A percentile compares a stretch with the other conserved stretches of the same genome.
Conservation (phyloP, 2,113 vertebrate species). For the Callipepla californica region DNA sequence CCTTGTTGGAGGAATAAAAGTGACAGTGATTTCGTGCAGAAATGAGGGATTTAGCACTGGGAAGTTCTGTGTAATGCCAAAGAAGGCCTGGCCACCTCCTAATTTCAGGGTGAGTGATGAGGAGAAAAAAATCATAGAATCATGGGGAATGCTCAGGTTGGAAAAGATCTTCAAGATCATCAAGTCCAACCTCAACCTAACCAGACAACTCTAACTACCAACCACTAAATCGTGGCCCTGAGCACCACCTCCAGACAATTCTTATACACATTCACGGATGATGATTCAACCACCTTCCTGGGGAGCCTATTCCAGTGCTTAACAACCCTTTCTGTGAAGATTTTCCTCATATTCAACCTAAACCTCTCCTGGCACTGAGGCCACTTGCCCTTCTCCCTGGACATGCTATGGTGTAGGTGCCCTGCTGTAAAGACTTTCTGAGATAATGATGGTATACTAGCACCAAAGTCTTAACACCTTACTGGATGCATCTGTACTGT, state of each 20-base stretch:
- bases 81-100: slow-evolving; percentile 81
- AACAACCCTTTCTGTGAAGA: too few species aligned
- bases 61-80: slow-evolving; percentile 88
- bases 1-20: slow-evolving; percentile 87
- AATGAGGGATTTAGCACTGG: slow-evolving; percentile 86
- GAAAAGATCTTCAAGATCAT: too few species aligned
- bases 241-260: too few species aligned
- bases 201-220: too few species aligned
- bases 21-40: slow-evolving; percentile 79
- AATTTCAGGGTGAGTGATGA: slow-evolving; percentile 82
- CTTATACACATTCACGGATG: too few species aligned
- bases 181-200: too few species aligned
- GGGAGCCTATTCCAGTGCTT: too few species aligned
- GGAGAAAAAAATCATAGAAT: neutral
- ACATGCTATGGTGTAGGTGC: neutral
- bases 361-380: too few species aligned
- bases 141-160: too few species aligned
- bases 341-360: too few species aligned
- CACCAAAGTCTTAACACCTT: neutral
- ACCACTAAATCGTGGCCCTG: too few species aligned
- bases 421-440: neutral
- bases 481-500: neutral
- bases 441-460: neutral
- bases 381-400: neutral
- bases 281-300: too few species aligned